These are phyloP conservation scores for Dynastes grantii DNA, from an alignment of 2,888 invertebrate species.

Conservation along the genomic window DNA sequence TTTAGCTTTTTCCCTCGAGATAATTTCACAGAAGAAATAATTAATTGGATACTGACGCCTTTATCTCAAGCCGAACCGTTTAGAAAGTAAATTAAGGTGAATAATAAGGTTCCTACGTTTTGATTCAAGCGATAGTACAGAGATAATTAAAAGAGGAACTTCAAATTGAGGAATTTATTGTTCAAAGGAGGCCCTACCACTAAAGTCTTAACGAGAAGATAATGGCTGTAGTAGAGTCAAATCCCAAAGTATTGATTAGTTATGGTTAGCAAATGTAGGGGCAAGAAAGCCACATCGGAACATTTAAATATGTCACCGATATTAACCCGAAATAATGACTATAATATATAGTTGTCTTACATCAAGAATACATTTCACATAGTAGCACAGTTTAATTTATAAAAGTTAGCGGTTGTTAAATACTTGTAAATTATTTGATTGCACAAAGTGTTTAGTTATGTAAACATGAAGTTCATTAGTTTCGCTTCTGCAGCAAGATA, in stretches of 20 bases:
- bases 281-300: no score
- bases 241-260: no score
- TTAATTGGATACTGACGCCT: constrained; percentile 43
- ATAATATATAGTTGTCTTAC: no score
- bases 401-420: no score
- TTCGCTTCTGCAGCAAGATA: no score
- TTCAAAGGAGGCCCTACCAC: not conserved
- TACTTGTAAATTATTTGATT: no score
- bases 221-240: not conserved
- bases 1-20: constrained; percentile 17
- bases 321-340: no score
- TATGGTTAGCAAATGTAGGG: not conserved
- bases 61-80: constrained; percentile 30
- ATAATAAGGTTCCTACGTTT: constrained; percentile 41
- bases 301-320: no score
- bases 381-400: no score
- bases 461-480: no score
- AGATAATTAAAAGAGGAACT: constrained; percentile 40
- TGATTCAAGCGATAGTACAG: constrained; percentile 35
- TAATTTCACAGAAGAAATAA: constrained; percentile 32
- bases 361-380: no score
- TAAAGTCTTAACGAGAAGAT: constrained; percentile 1
- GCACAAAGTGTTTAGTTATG: no score
- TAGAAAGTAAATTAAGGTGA: constrained; percentile 45
- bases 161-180: constrained; percentile 31